Percentiles rank a stretch among this genome's conserved stretches.
phyloP scores from a whole-genome alignment of 2,113 vertebrate genomes.

The Leptobrachium leishanense region DNA sequence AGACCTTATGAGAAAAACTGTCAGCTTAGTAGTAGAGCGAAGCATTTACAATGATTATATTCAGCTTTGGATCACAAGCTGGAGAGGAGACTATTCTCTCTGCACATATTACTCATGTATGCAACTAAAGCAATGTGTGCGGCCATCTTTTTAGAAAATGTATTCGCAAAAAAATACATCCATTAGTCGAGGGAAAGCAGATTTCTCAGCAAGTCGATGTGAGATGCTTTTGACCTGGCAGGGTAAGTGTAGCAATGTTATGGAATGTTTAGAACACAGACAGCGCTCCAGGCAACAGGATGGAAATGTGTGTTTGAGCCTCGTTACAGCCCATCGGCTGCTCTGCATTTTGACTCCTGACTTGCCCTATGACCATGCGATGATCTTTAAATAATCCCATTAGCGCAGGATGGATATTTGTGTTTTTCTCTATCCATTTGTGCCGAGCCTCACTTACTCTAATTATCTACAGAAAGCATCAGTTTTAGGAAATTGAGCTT shows the following conservation, averaged over 20 bases:
- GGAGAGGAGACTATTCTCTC: no score
- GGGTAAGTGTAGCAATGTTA: conserved; percentile 6
- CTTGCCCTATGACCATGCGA: conserved; percentile 40
- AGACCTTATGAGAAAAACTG: no score
- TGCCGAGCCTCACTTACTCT: conserved; percentile 33
- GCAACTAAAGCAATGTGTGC: no score
- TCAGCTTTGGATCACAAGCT: no score
- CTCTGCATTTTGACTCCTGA: conserved; percentile 34
- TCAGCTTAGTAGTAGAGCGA: no score
- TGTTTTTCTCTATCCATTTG: conserved; percentile 23
- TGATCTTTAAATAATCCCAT: conserved; percentile 49
- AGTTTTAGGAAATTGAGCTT: conserved; percentile 47
- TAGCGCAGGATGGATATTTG: conserved; percentile 47
- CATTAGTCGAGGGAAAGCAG: no score
- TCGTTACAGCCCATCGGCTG: conserved; percentile 16
- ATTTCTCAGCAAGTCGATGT: no score
- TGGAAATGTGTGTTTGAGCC: conserved; percentile 32
- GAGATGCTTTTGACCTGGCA: neutral
- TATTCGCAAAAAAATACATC: no score
- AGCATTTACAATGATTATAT: no score
- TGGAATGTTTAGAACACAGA: conserved; percentile 21
- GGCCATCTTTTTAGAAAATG: no score
- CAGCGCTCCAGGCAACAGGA: conserved; percentile 27
- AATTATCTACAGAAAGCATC: conserved; percentile 43
- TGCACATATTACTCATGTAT: no score